These are phyloP conservation scores for Ophraella communa DNA, from an alignment of 2,888 invertebrate genomes.

Conservation along the genomic window DNA sequence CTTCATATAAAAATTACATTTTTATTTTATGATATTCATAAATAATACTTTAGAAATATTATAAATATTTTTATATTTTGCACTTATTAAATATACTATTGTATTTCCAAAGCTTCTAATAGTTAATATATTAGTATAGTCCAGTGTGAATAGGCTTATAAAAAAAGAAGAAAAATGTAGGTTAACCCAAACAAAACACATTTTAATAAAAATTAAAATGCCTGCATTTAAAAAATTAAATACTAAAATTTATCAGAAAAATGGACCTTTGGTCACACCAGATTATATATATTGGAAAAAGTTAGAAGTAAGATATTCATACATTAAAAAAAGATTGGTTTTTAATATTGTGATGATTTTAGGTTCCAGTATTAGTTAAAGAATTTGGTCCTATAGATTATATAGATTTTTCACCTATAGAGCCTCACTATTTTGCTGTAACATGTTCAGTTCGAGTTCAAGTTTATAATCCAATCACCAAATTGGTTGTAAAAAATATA, in stretches of 20 bases:
- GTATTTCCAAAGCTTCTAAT: too few species aligned
- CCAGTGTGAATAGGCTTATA: not conserved
- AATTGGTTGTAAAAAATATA: conserved; percentile 80
- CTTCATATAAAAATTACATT: too few species aligned
- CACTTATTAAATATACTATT: too few species aligned
- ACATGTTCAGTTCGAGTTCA: conserved; percentile 90
- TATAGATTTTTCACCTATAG: conserved; percentile 86
- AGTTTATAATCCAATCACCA: conserved; percentile 86
- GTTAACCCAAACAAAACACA: conserved; percentile 5
- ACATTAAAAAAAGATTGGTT: not conserved
- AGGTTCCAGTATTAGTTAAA: conserved; percentile 87
- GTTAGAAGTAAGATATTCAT: conserved; percentile 72
- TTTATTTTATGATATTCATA: too few species aligned
- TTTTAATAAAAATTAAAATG: conserved; percentile 5
- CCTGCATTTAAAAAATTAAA: conserved; percentile 71
- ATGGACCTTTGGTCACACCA: conserved; percentile 71
- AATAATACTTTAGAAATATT: too few species aligned
- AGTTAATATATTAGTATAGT: too few species aligned
- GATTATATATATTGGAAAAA: conserved; percentile 90
- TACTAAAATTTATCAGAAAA: conserved; percentile 71
- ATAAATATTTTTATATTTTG: too few species aligned
- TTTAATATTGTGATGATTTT: conserved; percentile 32
- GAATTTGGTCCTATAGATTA: conserved; percentile 93
- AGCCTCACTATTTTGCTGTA: conserved; percentile 90
- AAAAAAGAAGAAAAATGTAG: not conserved